phyloP scores from a whole-genome alignment of 2,888 invertebrate genomes.

The Standfussiana lucernea region DNA sequence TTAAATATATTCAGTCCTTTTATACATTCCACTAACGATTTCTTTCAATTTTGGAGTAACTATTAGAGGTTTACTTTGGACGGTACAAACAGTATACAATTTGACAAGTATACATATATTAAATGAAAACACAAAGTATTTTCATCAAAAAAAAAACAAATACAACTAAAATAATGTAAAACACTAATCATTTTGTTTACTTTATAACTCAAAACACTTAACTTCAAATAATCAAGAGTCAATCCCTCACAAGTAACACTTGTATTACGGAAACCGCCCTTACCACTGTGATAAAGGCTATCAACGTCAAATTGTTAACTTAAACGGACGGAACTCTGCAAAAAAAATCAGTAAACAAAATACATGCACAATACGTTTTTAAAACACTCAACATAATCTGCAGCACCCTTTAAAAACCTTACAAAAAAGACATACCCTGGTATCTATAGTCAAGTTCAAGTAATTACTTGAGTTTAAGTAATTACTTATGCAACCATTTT shows the following conservation, averaged over 20 bases:
- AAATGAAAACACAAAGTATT: neutral
- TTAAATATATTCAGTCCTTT: conserved; percentile 48
- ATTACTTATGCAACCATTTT: no score
- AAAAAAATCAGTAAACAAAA: neutral
- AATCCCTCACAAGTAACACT: neutral
- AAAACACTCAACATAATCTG: conserved; percentile 9
- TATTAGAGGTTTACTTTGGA: neutral
- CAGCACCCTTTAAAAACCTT: neutral
- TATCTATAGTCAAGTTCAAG: no score
- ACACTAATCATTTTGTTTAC: no score
- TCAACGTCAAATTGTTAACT: neutral
- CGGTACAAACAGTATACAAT: neutral
- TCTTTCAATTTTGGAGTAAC: neutral
- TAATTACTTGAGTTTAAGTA: no score
- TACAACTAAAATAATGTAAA: no score
- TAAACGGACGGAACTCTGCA: neutral
- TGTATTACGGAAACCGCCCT: neutral
- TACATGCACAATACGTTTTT: neutral
- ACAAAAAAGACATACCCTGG: neutral
- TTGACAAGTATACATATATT: neutral
- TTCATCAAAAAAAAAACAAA: neutral
- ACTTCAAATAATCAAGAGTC: neutral
- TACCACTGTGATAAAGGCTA: conserved; percentile 5
- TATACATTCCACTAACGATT: conserved; percentile 49
- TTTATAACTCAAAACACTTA: neutral